Evolutionary conservation across 1,140 invertebrate species (phyloP).

Genomic region (Danaus plexippus): DNA sequence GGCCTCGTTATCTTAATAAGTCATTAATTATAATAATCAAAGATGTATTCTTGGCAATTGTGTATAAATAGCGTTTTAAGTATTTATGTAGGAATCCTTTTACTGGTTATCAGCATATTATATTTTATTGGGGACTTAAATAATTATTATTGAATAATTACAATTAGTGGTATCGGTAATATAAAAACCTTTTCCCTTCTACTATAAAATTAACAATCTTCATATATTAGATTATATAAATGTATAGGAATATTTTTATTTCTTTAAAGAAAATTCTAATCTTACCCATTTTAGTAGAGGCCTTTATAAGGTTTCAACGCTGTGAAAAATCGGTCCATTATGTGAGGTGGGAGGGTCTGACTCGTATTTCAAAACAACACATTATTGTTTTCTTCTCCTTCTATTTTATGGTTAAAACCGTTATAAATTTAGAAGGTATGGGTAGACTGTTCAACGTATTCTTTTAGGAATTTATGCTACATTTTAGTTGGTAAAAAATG

Average conservation of each 20-base stretch:
- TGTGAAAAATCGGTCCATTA: slow-evolving; percentile 65
- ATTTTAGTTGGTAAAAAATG: no score
- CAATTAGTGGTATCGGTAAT: no score
- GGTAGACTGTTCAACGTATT: slow-evolving; percentile 19
- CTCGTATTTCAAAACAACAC: slow-evolving; percentile 66
- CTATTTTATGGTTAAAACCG: slow-evolving; percentile 46
- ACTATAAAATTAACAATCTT: no score
- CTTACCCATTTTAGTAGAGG: slow-evolving; percentile 48
- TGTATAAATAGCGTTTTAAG: no score
- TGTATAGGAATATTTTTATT: no score
- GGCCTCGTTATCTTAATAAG: slow-evolving; percentile 23
- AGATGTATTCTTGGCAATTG: no score
- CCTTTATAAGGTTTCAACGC: slow-evolving; percentile 40
- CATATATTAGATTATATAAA: no score
- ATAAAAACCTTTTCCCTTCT: no score
- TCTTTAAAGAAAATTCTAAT: slow-evolving; percentile 36
- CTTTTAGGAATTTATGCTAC: neutral
- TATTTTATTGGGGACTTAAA: no score
- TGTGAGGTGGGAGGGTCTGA: slow-evolving; percentile 36
- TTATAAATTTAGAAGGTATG: slow-evolving; percentile 49
- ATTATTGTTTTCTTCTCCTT: slow-evolving; percentile 63
- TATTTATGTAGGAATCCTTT: neutral
- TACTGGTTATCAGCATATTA: no score
- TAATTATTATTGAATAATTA: no score
- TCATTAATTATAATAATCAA: slow-evolving; percentile 18